Evolutionary conservation across 2,888 invertebrate genomes (phyloP).

Genomic region (Taenaris catops): DNA sequence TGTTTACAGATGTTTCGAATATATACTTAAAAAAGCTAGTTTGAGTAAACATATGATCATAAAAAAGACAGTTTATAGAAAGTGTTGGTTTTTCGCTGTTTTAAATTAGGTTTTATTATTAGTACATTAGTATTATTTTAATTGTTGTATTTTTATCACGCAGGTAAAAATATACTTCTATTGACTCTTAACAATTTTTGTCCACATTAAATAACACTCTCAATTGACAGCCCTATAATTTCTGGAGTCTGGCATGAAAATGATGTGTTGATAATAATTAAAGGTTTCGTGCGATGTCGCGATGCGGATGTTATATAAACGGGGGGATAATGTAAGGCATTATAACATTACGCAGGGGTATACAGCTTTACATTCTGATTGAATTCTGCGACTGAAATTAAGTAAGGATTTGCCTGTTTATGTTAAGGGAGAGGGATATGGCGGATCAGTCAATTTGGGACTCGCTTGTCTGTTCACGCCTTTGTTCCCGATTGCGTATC

Average conservation of each 20-base stretch:
- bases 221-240: slow-evolving; percentile 57
- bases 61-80: too few species aligned
- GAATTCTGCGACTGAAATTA: slow-evolving; percentile 78
- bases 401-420: slow-evolving; percentile 78
- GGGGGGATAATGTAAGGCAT: slow-evolving; percentile 72
- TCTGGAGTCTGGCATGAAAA: slow-evolving; percentile 62
- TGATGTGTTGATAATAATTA: slow-evolving; percentile 80
- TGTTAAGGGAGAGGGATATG: slow-evolving; percentile 60
- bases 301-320: slow-evolving; percentile 48
- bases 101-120: too few species aligned
- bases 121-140: too few species aligned
- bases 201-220: too few species aligned
- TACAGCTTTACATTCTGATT: slow-evolving; percentile 75
- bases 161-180: too few species aligned
- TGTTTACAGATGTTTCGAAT: too few species aligned
- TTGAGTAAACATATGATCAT: too few species aligned
- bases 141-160: too few species aligned
- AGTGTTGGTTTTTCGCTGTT: too few species aligned
- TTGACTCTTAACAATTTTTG: too few species aligned
- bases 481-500: slow-evolving; percentile 40
- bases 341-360: slow-evolving; percentile 73
- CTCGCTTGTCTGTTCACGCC: slow-evolving; percentile 51
- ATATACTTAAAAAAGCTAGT: too few species aligned
- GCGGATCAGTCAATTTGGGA: slow-evolving; percentile 70
- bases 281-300: slow-evolving; percentile 70